These are phyloP conservation scores for Notolepis coatsorum DNA, from an alignment of 2,797 vertebrate genomes.

Conservation along the genomic window DNA sequence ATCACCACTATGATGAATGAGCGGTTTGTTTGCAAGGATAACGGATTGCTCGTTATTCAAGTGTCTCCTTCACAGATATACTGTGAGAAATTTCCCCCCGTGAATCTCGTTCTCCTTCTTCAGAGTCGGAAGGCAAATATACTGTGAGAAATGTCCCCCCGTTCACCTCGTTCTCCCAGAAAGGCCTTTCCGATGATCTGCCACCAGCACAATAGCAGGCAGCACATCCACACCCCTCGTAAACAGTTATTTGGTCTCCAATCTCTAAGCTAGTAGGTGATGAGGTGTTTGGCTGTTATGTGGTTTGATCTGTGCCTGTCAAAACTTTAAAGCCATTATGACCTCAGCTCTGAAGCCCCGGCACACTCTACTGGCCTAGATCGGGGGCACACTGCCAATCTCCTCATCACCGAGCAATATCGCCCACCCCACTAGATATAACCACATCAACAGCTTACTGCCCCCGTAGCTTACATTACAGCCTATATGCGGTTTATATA, in stretches of 20 bases:
- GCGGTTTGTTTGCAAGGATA: conserved; percentile 8
- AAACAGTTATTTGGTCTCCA: neutral
- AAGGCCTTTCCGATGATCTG: too few relatives aligned
- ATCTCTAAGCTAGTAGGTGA: neutral
- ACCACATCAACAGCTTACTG: neutral
- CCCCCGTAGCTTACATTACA: neutral
- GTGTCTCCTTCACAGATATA: neutral
- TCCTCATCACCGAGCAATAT: conserved; percentile 7
- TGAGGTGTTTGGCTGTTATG: neutral
- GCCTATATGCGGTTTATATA: too few relatives aligned
- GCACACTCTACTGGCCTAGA: neutral
- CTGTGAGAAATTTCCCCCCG: too few relatives aligned
- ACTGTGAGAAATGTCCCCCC: too few relatives aligned
- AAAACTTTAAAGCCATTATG: neutral
- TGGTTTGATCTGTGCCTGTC: neutral
- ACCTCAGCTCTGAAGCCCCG: neutral
- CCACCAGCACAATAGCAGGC: too few relatives aligned
- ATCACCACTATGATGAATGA: conserved; percentile 18
- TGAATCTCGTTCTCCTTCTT: too few relatives aligned
- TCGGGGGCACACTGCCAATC: neutral
- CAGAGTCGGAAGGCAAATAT: too few relatives aligned
- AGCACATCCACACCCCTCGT: too few relatives aligned
- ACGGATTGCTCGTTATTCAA: neutral
- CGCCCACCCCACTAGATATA: conserved; percentile 9
- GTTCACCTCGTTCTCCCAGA: too few relatives aligned